Conservation (phyloP, 1,140 invertebrate genomes). For the Leptopilina boulardi region DNA sequence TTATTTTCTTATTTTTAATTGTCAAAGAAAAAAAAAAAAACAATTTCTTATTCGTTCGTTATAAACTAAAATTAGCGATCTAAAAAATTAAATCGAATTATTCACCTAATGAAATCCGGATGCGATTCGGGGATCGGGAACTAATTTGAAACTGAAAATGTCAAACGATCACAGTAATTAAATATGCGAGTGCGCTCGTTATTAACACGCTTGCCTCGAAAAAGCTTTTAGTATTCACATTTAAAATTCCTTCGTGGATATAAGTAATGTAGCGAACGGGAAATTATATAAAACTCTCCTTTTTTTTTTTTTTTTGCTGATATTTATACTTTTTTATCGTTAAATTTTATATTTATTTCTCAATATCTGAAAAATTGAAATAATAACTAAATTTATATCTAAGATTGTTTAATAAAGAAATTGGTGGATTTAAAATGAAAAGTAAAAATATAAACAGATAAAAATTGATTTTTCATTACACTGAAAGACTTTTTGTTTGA, state of each 20-base stretch:
- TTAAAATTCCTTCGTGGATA: not conserved
- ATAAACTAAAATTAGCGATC: not conserved
- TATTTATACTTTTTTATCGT: too few species aligned
- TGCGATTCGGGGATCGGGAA: not conserved
- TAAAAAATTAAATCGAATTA: not conserved
- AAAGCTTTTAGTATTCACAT: conserved; percentile 8
- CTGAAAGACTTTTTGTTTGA: too few species aligned
- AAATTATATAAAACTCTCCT: too few species aligned
- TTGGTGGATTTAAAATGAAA: too few species aligned
- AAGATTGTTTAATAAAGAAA: too few species aligned
- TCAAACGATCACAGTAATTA: conserved; percentile 8
- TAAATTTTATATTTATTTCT: too few species aligned
- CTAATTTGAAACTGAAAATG: not conserved
- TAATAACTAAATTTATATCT: too few species aligned
- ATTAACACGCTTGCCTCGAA: not conserved
- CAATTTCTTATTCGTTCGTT: not conserved
- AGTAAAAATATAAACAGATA: too few species aligned
- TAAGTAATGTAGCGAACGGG: too few species aligned
- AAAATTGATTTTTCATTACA: too few species aligned
- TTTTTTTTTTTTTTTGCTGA: too few species aligned
- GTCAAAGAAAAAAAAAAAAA: not conserved
- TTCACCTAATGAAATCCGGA: conserved; percentile 2
- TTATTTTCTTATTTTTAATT: conserved; percentile 3
- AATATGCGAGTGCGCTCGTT: conserved; percentile 20
- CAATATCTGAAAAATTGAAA: too few species aligned